phyloP scores from a whole-genome alignment of 2,797 vertebrate genomes.

The Dendrocincla tyrannina region DNA sequence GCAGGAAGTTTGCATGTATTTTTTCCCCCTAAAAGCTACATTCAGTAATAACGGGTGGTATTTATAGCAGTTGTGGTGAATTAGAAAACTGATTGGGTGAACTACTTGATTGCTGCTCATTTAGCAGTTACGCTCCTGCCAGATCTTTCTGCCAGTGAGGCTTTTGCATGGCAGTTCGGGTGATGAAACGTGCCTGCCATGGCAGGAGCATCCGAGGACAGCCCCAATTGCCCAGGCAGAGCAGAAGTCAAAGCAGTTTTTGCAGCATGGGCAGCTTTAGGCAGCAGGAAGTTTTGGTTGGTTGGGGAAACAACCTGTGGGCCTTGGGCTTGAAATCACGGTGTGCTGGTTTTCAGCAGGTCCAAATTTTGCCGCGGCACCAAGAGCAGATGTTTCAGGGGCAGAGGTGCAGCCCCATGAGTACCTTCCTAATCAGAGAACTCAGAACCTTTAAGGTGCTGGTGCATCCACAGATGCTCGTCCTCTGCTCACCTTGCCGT shows the following conservation, averaged over 20 bases:
- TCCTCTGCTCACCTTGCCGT: not conserved
- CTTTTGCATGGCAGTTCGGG: not conserved
- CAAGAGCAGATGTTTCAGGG: not conserved
- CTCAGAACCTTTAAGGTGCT: not conserved
- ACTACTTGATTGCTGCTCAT: constrained; percentile 42
- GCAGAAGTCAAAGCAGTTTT: not conserved
- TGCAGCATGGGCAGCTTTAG: not conserved
- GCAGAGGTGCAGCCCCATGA: not conserved
- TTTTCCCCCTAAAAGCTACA: constrained; percentile 7
- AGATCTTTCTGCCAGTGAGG: not conserved
- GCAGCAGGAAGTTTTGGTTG: not conserved
- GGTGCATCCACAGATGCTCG: not conserved
- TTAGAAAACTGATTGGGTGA: constrained; percentile 46
- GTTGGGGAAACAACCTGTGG: not conserved
- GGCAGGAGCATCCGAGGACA: not conserved
- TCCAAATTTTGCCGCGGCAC: not conserved
- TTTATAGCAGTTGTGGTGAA: constrained; percentile 57
- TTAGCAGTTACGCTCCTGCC: not conserved
- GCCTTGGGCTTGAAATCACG: not conserved
- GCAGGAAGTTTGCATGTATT: constrained; percentile 36
- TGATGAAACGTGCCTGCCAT: not conserved
- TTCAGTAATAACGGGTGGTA: constrained; percentile 35
- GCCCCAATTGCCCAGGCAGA: not conserved
- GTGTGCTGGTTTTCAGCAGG: not conserved
- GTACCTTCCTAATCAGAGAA: not conserved